These are phyloP conservation scores for Cryptotermes secundus DNA, from an alignment of 1,140 invertebrate genomes.

Conservation along the genomic window DNA sequence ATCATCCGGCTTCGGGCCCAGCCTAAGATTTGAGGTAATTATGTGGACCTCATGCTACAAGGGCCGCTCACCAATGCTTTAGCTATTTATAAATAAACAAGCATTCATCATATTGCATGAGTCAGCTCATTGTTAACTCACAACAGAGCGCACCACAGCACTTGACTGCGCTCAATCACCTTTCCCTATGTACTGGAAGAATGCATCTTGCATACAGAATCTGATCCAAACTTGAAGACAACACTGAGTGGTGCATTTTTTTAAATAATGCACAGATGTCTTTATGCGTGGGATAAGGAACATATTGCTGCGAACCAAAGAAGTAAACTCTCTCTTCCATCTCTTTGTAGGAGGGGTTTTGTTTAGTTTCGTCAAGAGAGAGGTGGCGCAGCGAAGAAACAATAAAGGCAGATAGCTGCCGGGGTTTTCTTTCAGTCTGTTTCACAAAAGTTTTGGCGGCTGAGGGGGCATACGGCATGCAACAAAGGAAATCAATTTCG, in stretches of 20 bases:
- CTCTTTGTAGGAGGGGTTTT: not conserved
- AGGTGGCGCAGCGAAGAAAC: not conserved
- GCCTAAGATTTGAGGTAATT: no score
- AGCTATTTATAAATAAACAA: no score
- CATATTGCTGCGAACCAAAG: not conserved
- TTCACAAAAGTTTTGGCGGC: not conserved
- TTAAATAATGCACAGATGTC: not conserved
- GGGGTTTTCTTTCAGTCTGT: not conserved
- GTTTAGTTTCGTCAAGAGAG: not conserved
- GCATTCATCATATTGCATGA: no score
- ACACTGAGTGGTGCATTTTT: not conserved
- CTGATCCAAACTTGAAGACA: not conserved
- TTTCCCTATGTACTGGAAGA: not conserved
- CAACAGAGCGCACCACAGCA: no score
- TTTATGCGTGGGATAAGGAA: not conserved
- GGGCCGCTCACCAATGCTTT: no score
- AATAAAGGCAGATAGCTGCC: not conserved
- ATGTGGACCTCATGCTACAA: no score
- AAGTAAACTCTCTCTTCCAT: not conserved
- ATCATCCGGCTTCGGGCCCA: no score
- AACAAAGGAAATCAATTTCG: conserved; percentile 13
- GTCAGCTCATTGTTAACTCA: no score
- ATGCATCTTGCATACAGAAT: not conserved
- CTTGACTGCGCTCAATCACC: no score
- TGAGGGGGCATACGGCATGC: not conserved